Conservation (phyloP, 2,113 vertebrate genomes). For the Crypturellus undulatus region DNA sequence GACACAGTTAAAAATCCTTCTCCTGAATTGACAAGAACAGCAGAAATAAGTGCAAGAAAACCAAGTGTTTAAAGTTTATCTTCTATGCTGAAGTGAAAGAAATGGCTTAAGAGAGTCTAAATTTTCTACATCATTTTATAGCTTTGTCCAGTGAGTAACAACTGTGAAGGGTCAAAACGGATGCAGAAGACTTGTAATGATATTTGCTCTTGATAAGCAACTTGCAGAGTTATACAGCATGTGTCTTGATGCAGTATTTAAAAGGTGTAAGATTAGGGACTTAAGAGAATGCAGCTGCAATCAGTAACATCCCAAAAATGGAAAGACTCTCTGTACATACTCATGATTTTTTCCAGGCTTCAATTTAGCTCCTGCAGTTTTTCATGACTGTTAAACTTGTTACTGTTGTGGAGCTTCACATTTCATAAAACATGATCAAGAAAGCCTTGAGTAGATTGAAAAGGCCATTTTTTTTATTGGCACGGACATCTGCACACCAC, state of each 20-base stretch:
- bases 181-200: neutral
- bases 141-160: neutral
- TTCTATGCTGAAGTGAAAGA: neutral
- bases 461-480: neutral
- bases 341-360: neutral
- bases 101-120: neutral
- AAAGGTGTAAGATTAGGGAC: neutral
- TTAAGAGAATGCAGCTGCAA: neutral
- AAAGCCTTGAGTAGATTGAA: neutral
- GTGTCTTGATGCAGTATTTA: neutral
- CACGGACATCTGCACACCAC: neutral
- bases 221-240: neutral
- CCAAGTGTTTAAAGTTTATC: neutral
- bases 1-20: neutral
- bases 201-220: neutral
- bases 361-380: neutral
- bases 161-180: neutral
- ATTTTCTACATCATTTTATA: neutral
- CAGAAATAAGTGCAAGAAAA: neutral
- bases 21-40: neutral
- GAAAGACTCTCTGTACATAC: constrained; percentile 10
- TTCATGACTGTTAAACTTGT: neutral
- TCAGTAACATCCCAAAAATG: neutral
- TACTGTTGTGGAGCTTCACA: neutral
- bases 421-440: neutral